Percentiles rank a stretch among this genome's conserved stretches.
phyloP scores from a whole-genome alignment of 2,113 vertebrate genomes.

The Micronycteris hirsuta region DNA sequence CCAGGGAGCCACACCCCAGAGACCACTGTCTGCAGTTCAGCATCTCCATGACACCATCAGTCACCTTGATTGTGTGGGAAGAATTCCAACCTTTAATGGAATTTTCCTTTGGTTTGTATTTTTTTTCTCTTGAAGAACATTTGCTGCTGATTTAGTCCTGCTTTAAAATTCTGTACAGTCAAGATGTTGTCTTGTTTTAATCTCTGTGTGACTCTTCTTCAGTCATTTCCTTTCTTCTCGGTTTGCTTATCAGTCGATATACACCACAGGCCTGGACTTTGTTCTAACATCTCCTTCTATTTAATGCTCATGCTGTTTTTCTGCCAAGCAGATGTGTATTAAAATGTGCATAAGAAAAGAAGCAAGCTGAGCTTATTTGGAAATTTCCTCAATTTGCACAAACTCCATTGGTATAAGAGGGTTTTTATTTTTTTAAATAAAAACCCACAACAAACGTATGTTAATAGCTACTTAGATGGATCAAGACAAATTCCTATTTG shows the following conservation, averaged over 20 bases:
- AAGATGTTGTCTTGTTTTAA: conserved; percentile 11
- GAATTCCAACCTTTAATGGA: not conserved
- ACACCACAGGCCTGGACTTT: not conserved
- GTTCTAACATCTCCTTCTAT: not conserved
- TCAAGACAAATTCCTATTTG: not conserved
- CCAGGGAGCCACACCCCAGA: not conserved
- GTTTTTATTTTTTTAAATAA: not conserved
- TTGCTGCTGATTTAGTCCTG: conserved; percentile 43
- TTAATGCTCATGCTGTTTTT: not conserved
- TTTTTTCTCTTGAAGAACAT: conserved; percentile 1
- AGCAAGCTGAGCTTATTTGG: conserved; percentile 26
- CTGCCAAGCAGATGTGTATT: conserved; percentile 32
- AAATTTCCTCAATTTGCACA: conserved; percentile 23
- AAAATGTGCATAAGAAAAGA: conserved; percentile 27
- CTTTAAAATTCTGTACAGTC: conserved; percentile 11
- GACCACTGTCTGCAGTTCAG: not conserved
- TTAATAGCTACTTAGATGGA: conserved; percentile 14
- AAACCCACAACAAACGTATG: conserved; percentile 40
- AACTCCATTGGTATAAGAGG: not conserved
- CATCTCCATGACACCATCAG: not conserved
- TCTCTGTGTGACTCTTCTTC: conserved; percentile 27
- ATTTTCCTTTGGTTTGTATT: not conserved
- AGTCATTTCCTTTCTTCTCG: not conserved
- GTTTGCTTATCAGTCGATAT: conserved; percentile 39
- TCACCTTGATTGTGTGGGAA: not conserved